Evolutionary conservation across 2,113 vertebrate genomes (phyloP), one percentile per base, ranked within the genome.

Genomic region (Passer domesticus): DNA sequence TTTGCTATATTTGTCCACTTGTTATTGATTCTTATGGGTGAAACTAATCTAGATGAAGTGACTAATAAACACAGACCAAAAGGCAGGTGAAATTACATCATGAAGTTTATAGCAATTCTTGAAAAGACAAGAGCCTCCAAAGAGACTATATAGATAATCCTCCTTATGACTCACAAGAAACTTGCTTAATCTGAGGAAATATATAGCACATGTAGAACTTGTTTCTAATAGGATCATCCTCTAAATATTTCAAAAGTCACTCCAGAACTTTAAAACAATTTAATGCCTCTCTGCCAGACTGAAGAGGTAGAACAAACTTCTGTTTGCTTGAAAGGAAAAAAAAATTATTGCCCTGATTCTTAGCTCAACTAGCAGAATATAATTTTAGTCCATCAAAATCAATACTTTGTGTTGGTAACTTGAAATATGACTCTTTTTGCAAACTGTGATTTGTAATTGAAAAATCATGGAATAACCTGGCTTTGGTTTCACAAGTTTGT

Each of bases 171-270:
- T 96, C 93, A 85, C 13, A 77, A 88, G 50, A 75, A 93, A 85
- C 10, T 90, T 86, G 25, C 68, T 79, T 91, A 85, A 91, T 91
- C 81, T 72, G 53, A 82, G 87, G 78, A 92, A 92, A 95, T 91
- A 66, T 9, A 58, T 58, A 90, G 70, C 78, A 83, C 70, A 91
- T 89, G 72, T 91, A 88, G 35, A 83, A 74, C 6, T 15, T 74
- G 49, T 83, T 92, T 88, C 67, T 83, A 55, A 66, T 23, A 69
- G 23, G 23, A 56, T 88, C 70, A 94, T 85, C 70, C 17, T 74
- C 82, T 83, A 90, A 91, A 63, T 74, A 80, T 92, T 88, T 94
- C 35, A 35, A 60, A 85, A 69, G n/a, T 69, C 73, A 8, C 59
- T 88, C 63, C 59, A 95, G 58, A 87, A 64, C 15, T 82, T 83